A percentile compares a stretch with the other conserved stretches of the same genome.
phyloP scores from a whole-genome alignment of 37 sponge, comb jelly and placozoan species.

The Mnemiopsis leidyi region DNA sequence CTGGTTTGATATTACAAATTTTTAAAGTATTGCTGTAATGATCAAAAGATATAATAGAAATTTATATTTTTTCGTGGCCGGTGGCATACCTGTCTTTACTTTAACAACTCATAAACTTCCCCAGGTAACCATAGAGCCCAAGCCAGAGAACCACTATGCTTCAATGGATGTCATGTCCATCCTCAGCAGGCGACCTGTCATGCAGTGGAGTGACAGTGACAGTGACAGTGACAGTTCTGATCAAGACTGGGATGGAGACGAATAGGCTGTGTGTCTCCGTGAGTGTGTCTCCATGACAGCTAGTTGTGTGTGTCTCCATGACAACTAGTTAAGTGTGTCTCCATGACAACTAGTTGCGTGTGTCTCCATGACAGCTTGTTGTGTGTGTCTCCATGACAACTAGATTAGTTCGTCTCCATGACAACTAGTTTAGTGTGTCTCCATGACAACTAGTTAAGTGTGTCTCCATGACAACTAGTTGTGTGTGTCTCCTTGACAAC shows the following conservation, averaged over 20 bases:
- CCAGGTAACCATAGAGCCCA: conserved; percentile 25
- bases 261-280: neutral
- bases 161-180: conserved; percentile 58
- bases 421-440: no score
- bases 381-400: neutral
- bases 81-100: neutral
- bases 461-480: no score
- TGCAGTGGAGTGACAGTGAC: conserved; percentile 54
- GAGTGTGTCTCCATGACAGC: neutral
- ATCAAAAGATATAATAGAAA: no score
- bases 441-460: no score
- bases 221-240: neutral
- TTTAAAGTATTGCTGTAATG: no score
- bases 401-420: no score
- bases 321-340: neutral
- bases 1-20: no score
- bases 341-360: neutral
- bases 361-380: neutral
- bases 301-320: neutral
- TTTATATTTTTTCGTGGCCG: no score
- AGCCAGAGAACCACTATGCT: conserved; percentile 59
- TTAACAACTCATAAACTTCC: neutral
- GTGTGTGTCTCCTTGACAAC: no score
- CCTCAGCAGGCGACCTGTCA: conserved; percentile 16
- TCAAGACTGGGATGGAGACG: conserved; percentile 28